Conservation (phyloP, 2,888 invertebrate species). For the Loripinus fragilis region DNA sequence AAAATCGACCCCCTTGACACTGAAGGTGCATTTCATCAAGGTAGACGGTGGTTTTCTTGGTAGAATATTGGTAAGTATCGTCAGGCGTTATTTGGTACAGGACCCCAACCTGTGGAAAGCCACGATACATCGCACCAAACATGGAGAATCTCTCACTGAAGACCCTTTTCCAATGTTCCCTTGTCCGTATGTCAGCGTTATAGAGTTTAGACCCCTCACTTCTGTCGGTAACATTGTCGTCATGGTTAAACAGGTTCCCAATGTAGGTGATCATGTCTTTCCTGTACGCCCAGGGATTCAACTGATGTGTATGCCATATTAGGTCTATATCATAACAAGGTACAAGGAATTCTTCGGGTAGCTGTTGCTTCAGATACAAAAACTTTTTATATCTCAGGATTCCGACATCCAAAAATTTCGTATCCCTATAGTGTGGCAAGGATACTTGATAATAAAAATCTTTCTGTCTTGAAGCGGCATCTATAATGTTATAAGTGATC, state of each 20-base stretch:
- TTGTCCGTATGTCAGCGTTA: slow-evolving; percentile 82
- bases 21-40: slow-evolving; percentile 33
- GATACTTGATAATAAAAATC: slow-evolving; percentile 84
- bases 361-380: slow-evolving; percentile 82
- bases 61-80: slow-evolving; percentile 67
- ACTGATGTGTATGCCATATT: slow-evolving; percentile 85
- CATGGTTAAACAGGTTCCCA: slow-evolving; percentile 83
- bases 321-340: slow-evolving; percentile 85
- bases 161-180: slow-evolving; percentile 82
- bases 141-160: slow-evolving; percentile 82
- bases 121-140: slow-evolving; percentile 84
- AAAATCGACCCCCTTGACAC: not conserved
- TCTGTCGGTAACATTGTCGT: slow-evolving; percentile 84
- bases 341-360: slow-evolving; percentile 83
- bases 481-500: slow-evolving; percentile 82
- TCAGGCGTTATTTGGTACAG: slow-evolving; percentile 78
- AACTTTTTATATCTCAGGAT: slow-evolving; percentile 83
- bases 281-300: slow-evolving; percentile 79
- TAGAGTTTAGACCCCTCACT: slow-evolving; percentile 82
- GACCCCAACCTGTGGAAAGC: slow-evolving; percentile 82
- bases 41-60: slow-evolving; percentile 58
- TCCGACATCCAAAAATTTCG: slow-evolving; percentile 82
- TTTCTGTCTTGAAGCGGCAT: slow-evolving; percentile 83
- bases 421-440: slow-evolving; percentile 84
- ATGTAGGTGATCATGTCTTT: slow-evolving; percentile 74